A percentile compares a stretch with the other conserved stretches of the same genome.
These are phyloP conservation scores for Lasaia peninsularis DNA, from an alignment of 1,140 invertebrate species.

Conservation along the genomic window DNA sequence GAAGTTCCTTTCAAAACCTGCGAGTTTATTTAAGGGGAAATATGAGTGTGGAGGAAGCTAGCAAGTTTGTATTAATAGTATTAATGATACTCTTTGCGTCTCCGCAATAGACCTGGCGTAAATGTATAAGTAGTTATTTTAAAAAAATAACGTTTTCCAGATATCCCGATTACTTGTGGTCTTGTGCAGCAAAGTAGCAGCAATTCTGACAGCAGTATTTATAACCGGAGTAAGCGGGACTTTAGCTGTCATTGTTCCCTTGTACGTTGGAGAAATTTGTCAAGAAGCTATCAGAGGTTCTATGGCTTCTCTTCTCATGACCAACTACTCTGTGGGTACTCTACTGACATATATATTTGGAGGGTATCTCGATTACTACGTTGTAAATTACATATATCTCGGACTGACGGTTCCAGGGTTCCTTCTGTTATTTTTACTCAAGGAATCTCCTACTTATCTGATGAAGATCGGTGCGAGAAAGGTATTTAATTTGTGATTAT, in stretches of 20 bases:
- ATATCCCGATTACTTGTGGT: slow-evolving; percentile 35
- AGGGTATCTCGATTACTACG: slow-evolving; percentile 36
- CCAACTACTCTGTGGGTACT: slow-evolving; percentile 45
- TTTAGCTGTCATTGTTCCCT: slow-evolving; percentile 33
- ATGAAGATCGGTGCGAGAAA: slow-evolving; percentile 18
- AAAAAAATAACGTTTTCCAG: slow-evolving; percentile 28
- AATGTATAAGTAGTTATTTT: too few species aligned
- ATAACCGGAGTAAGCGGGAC: slow-evolving; percentile 38
- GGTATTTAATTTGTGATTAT: too few species aligned
- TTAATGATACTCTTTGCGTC: too few species aligned
- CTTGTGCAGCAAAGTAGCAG: slow-evolving; percentile 36
- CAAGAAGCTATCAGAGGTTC: slow-evolving; percentile 46
- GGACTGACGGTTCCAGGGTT: slow-evolving; percentile 26
- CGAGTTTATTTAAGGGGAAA: too few species aligned
- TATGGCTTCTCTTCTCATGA: slow-evolving; percentile 41
- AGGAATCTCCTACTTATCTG: slow-evolving; percentile 34
- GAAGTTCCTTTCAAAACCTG: too few species aligned
- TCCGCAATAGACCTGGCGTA: too few species aligned
- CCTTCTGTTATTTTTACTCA: slow-evolving; percentile 29
- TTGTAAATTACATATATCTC: slow-evolving; percentile 43
- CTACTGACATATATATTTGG: slow-evolving; percentile 43
- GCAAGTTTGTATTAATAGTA: too few species aligned
- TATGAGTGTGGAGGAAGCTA: too few species aligned
- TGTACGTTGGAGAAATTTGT: slow-evolving; percentile 50
- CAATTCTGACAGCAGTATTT: slow-evolving; percentile 38